Conservation (phyloP, 2,888 invertebrate genomes). For the Chrysolina americana region DNA sequence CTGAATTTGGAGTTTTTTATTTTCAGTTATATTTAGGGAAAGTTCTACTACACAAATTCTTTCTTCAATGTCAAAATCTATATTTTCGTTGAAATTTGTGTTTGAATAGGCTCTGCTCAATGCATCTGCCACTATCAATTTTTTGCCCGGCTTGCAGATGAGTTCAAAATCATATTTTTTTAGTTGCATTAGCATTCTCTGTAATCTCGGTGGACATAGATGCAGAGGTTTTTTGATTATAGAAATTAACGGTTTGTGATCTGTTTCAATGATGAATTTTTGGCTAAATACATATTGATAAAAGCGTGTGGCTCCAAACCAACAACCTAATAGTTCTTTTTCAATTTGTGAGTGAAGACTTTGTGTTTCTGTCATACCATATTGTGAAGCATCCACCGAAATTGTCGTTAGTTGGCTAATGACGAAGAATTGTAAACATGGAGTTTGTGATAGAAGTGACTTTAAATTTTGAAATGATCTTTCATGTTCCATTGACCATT, state of each 20-base stretch:
- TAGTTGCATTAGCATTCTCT: slow-evolving; percentile 14
- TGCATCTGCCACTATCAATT: background rate
- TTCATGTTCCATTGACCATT: too few relatives aligned
- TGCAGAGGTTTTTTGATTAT: slow-evolving; percentile 11
- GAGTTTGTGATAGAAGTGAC: too few relatives aligned
- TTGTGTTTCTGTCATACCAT: background rate
- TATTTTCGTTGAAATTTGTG: too few relatives aligned
- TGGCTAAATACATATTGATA: background rate
- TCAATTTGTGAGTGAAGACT: slow-evolving; percentile 44
- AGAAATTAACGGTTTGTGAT: background rate
- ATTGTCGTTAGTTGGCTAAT: too few relatives aligned
- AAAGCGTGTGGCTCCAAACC: slow-evolving; percentile 45
- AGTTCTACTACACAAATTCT: background rate
- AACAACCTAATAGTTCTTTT: slow-evolving; percentile 63
- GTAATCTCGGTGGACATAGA: background rate
- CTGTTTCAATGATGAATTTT: too few relatives aligned
- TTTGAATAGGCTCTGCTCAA: background rate
- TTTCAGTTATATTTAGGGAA: too few relatives aligned
- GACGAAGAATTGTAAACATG: too few relatives aligned
- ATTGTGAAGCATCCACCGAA: too few relatives aligned
- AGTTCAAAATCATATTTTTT: too few relatives aligned
- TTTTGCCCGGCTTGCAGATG: too few relatives aligned
- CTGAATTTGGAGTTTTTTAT: background rate
- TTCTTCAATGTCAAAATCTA: background rate
- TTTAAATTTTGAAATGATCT: too few relatives aligned